Conservation (phyloP, 2,797 vertebrate species). For the Leuciscus waleckii region DNA sequence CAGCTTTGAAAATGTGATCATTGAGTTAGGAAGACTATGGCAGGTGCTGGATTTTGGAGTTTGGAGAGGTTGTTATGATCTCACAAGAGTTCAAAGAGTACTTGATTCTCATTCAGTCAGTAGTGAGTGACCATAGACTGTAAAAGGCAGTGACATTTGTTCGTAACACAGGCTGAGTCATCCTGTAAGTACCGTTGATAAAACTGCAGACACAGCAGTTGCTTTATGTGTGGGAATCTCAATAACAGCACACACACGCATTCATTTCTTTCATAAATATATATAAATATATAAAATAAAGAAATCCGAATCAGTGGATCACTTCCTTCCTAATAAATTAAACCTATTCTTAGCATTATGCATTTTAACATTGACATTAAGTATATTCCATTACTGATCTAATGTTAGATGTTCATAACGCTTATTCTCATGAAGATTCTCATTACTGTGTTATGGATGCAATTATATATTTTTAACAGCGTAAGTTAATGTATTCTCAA, state of each 20-base stretch:
- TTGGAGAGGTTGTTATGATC: background rate
- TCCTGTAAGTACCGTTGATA: slow-evolving; percentile 15
- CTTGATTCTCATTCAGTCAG: background rate
- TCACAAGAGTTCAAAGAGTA: slow-evolving; percentile 11
- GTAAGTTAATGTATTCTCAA: background rate
- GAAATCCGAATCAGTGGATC: background rate
- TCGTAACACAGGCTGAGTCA: slow-evolving; percentile 30
- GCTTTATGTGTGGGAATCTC: slow-evolving; percentile 16
- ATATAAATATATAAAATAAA: background rate
- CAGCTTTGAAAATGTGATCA: background rate
- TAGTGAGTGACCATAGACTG: background rate
- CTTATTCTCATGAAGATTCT: too few species aligned
- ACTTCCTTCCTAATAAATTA: background rate
- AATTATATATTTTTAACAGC: background rate
- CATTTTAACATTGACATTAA: background rate
- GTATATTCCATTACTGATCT: background rate
- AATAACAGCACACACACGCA: background rate
- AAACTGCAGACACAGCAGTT: slow-evolving; percentile 16
- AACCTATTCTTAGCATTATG: background rate
- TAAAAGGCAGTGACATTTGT: background rate
- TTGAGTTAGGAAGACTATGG: background rate
- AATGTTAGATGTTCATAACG: background rate
- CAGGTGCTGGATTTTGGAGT: background rate
- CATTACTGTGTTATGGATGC: background rate
- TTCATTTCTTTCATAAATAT: too few species aligned